Percentiles rank a stretch among this genome's conserved stretches.
Evolutionary conservation across 2,888 invertebrate species (phyloP).

Genomic region (Seira sanloemensis): DNA sequence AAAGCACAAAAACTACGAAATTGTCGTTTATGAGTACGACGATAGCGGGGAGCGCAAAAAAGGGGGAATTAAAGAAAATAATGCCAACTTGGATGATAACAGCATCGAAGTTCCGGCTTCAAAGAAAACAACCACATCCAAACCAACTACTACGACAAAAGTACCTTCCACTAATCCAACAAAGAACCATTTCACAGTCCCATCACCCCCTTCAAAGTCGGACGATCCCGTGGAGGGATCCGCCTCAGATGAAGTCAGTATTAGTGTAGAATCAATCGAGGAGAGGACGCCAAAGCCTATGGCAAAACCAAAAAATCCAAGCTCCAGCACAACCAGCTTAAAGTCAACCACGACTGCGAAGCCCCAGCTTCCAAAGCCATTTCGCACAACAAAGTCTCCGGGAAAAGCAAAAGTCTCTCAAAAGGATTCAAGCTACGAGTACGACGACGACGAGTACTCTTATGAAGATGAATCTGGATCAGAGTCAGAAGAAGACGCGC

Average conservation of each 20-base stretch:
- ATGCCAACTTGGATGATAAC: slow-evolving; percentile 32
- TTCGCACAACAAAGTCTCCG: slow-evolving; percentile 32
- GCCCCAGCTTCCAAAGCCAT: slow-evolving; percentile 46
- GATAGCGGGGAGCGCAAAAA: slow-evolving; percentile 38
- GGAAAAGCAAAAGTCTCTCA: background rate
- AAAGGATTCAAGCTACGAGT: slow-evolving; percentile 18
- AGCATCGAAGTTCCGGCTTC: slow-evolving; percentile 40
- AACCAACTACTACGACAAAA: slow-evolving; percentile 37
- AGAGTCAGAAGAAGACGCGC: slow-evolving; percentile 7
- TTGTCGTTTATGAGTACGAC: slow-evolving; percentile 67
- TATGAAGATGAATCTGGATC: slow-evolving; percentile 28
- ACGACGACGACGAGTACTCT: slow-evolving; percentile 16
- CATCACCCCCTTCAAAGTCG: background rate
- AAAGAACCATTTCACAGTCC: background rate
- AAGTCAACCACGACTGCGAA: slow-evolving; percentile 29
- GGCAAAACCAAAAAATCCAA: background rate
- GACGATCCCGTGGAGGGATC: slow-evolving; percentile 22
- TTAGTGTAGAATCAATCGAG: slow-evolving; percentile 20
- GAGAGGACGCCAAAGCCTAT: background rate
- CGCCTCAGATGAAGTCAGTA: slow-evolving; percentile 35
- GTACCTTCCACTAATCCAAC: background rate
- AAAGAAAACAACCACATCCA: slow-evolving; percentile 34
- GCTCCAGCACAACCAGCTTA: background rate
- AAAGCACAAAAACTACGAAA: slow-evolving; percentile 70
- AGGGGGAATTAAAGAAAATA: background rate